Evolutionary conservation across 1,140 invertebrate species (phyloP), one percentile per base, ranked within the genome.

Genomic region (Leguminivora glycinivorella): DNA sequence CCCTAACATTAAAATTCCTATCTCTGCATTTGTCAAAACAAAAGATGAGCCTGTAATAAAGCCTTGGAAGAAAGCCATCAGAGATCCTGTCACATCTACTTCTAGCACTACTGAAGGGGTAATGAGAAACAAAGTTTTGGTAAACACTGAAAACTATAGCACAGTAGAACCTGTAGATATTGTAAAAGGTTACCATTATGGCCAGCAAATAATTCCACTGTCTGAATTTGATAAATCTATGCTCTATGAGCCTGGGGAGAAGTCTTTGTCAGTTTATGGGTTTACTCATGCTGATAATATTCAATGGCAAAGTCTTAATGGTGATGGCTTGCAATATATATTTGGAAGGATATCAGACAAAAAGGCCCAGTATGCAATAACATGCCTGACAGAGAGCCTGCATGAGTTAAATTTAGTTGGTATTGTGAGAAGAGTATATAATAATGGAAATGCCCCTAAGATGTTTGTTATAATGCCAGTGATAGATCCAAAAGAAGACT

Each of bases 401-500:
- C 74, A 83, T 72, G 82, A 88, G 71, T 68, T 86, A 31, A 83
- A 88, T 67, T 72, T 91, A 56, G 88, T 89, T 56, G 89, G 81
- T 4, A 80, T 92, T 56, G 91, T 83, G 4, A 78, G 92, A 66
- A 83, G 84, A 82, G 91, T 92, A 1, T 83, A 88, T 68, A 87
- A 83, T 67, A 91, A 87, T 73, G 88, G 87, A 25, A 85, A 82
- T 83, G 87, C 84, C 38, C 88, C 89, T 7, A 87, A 84, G 77
- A 92, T 92, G 90, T 87, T 78, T 82, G 91, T 76, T 31, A 75
- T 92, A 4, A 87, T 91, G 76, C 92, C 92, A 69, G 82, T 92
- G 1, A 84, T 92, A 70, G 89, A 92, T 73, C 73, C 75, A 26
- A 75, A 85, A 47, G 81, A 85, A 56, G 80, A 86, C 56, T 86